Base-by-base conservation (phyloP, 2,888 invertebrate genomes). In the Trichogramma evanescens region DNA sequence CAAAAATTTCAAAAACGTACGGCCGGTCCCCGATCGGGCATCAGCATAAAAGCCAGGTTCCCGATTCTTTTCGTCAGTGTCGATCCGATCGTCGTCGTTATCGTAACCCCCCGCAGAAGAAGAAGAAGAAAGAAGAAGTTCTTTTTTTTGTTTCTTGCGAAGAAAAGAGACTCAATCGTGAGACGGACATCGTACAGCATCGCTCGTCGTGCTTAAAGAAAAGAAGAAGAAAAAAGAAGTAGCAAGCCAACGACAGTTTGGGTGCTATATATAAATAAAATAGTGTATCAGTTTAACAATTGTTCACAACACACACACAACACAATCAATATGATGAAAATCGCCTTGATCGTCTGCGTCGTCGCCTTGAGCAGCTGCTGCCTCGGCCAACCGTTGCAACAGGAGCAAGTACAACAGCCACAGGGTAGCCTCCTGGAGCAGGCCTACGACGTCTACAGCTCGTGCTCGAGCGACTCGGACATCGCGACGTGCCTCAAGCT, bases 401-500 rank as follows among this genome's bases (percentile, higher is more conserved):
- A 70, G 64, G 72, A 73, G 49, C 26, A 1, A 2, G 26, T 26
- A 26, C 26, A 26, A 2, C 61, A 59, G n/a, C 63, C 64, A 5
- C 67, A 68, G 51, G 63, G 70, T 4, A 75, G 76, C 43, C 61
- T 78, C 39, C 54, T 78, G 59, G 74, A 75, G 61, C 74, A 77
- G 56, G 77, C 73, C 4, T 66, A 75, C 66, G 71, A 72, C 64
- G 69, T 77, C 48, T 78, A 77, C 65, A 65, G 72, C n/a, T 75
- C 76, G 57, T 92, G 92, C 80, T 83, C 87, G 66, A 69, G 68
- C 9, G 84, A 85, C 56, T 80, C 83, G 63, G 88, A 87, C 66
- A 75, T 89, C 42, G 81, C 86, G 4, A 85, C 88, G 65, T 93
- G 92, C 71, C 80, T 93, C 52, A 92, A 92, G 76, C 79, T 90